These are phyloP conservation scores for Patella vulgata DNA, from an alignment of 1,140 invertebrate species.

Conservation along the genomic window DNA sequence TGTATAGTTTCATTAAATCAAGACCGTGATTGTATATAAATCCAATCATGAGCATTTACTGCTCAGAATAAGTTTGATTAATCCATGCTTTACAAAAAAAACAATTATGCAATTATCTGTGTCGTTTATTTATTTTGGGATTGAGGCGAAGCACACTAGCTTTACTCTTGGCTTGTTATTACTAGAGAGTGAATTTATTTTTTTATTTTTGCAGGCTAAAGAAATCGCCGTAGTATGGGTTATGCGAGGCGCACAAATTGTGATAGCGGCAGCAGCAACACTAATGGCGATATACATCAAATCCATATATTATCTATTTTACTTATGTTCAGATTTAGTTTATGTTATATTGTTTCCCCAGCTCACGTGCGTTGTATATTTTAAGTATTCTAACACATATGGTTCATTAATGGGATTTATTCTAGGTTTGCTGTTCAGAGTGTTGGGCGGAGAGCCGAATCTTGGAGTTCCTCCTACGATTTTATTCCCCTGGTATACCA, in stretches of 20 bases:
- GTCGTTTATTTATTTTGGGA: too few species aligned
- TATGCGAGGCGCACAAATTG: slow-evolving; percentile 89
- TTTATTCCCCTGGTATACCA: slow-evolving; percentile 82
- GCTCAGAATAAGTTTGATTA: too few species aligned
- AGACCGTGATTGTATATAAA: too few species aligned
- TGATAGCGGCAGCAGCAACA: slow-evolving; percentile 88
- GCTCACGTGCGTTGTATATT: slow-evolving; percentile 92
- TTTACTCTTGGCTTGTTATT: too few species aligned
- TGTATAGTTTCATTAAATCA: too few species aligned
- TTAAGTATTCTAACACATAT: slow-evolving; percentile 81
- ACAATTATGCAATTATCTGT: too few species aligned
- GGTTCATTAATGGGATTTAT: slow-evolving; percentile 85
- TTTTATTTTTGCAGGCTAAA: slow-evolving; percentile 40
- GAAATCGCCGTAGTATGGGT: slow-evolving; percentile 92
- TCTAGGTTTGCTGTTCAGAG: slow-evolving; percentile 84
- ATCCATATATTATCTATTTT: slow-evolving; percentile 95
- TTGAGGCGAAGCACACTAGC: too few species aligned
- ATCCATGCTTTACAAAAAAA: too few species aligned
- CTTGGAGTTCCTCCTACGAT: slow-evolving; percentile 77
- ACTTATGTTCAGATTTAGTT: slow-evolving; percentile 95
- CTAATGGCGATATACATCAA: slow-evolving; percentile 94
- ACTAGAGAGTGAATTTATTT: too few species aligned
- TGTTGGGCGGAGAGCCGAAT: slow-evolving; percentile 86
- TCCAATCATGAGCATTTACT: too few species aligned
- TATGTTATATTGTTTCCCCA: slow-evolving; percentile 98